Base-by-base conservation (phyloP, 2,113 vertebrate genomes). In the Malurus melanocephalus region DNA sequence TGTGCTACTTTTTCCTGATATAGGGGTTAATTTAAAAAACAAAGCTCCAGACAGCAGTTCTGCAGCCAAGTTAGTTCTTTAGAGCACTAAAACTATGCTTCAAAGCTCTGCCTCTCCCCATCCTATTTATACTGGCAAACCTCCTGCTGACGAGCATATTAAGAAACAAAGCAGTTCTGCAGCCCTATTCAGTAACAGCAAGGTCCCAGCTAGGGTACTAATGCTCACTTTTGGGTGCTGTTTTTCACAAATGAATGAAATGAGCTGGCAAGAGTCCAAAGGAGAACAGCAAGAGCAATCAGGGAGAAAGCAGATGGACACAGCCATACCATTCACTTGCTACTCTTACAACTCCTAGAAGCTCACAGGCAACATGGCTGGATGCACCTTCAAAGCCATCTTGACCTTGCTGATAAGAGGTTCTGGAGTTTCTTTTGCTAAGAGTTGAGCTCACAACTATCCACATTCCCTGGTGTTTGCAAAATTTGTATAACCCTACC, bases 121-220 rank as follows among this genome's bases (percentile, higher is more conserved):
- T 81, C 51, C 51, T 89, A 90, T 94, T 93, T 95, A 90, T 62
- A 55, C 67, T 82, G 84, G 88, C 86, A 95, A 88, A 61, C 43
- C 59, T 87, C 66, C 80, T 57, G 62, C 84, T 85, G 84, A 90
- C 0, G 0, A 86, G 57, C 53, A 81, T 65, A 42, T 81, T 78
- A 94, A 69, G 66, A 84, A 86, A 90, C 46, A 84, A 93, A 88
- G 69, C 69, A 79, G 38, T 72, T 94, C 42, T 84, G 69, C 74
- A 86, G 62, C 26, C 42, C 52, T 72, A 6, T 65, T 84, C 49
- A 80, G 40, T 28, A 91, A 75, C 15, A 71, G 45, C 35, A 74
- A 75, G 53, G 45, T 64, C 32, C 32, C 53, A 84, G 27, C 35
- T 23, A n/a, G 35, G 20, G 57, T 67, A 80, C 49, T 48, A 6